Conservation (phyloP, 2,888 invertebrate species). For the Amphipyra tragopoginis region DNA sequence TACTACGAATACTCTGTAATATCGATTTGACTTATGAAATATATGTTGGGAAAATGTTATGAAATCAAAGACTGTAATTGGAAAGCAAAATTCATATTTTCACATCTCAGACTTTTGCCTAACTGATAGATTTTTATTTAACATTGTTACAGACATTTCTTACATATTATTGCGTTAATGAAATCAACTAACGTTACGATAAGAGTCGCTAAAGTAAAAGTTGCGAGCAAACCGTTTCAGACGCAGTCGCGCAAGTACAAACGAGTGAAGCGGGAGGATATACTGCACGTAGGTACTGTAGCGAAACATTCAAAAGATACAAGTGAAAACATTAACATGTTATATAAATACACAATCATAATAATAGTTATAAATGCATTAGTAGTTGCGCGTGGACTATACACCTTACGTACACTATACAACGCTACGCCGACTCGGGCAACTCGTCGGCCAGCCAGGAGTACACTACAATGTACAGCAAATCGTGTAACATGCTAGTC, state of each 20-base stretch:
- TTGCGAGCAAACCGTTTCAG: constrained; percentile 23
- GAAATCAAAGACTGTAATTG: constrained; percentile 58
- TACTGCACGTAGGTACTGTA: constrained; percentile 14
- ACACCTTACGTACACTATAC: not conserved
- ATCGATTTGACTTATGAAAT: not conserved
- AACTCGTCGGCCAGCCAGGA: not conserved
- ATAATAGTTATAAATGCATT: constrained; percentile 57
- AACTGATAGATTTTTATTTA: constrained; percentile 78
- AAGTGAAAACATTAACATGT: constrained; percentile 45
- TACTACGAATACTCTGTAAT: no score
- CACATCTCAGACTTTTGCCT: constrained; percentile 85
- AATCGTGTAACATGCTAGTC: not conserved
- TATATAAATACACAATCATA: constrained; percentile 41
- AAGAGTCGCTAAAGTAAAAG: constrained; percentile 49
- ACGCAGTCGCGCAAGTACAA: constrained; percentile 23
- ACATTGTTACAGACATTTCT: constrained; percentile 71
- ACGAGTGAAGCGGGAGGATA: constrained; percentile 32
- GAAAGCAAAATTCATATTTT: constrained; percentile 86
- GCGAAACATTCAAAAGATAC: constrained; percentile 36
- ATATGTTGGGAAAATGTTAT: not conserved
- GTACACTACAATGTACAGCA: not conserved
- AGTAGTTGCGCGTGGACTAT: constrained; percentile 50
- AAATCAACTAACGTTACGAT: constrained; percentile 65
- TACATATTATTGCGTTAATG: constrained; percentile 68
- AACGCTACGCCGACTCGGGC: not conserved